Evolutionary conservation across 2,888 invertebrate genomes (phyloP).

Genomic region (Napeogenes inachia): DNA sequence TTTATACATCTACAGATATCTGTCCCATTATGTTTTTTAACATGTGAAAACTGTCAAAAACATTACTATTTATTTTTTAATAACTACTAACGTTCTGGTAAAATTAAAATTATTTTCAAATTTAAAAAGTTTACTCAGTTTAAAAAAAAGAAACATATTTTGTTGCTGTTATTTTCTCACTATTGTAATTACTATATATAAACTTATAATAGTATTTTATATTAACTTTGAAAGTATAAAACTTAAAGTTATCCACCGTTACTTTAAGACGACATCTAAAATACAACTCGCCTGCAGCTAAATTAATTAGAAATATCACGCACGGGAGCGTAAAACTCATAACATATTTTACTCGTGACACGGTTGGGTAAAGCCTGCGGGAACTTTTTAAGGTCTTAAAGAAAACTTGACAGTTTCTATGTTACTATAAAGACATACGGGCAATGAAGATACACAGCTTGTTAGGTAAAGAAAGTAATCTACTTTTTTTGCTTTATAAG

Average conservation of each 20-base stretch:
- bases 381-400: conserved; percentile 9
- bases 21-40: not conserved
- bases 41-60: no score
- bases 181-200: no score
- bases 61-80: no score
- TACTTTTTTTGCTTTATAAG: no score
- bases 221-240: not conserved
- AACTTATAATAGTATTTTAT: not conserved
- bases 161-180: no score
- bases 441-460: no score
- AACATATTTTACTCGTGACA: conserved; percentile 41
- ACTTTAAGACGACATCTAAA: conserved; percentile 21
- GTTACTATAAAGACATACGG: not conserved
- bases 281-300: conserved; percentile 43
- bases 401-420: conserved; percentile 6
- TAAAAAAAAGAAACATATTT: no score
- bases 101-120: no score
- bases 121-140: no score
- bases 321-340: conserved; percentile 44
- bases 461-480: no score
- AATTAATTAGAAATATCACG: conserved; percentile 54
- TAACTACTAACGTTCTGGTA: no score
- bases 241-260: conserved; percentile 10
- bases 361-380: conserved; percentile 16
- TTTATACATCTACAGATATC: not conserved